Evolutionary conservation across 2,888 invertebrate species (phyloP).

Genomic region (Synergus itoensis): DNA sequence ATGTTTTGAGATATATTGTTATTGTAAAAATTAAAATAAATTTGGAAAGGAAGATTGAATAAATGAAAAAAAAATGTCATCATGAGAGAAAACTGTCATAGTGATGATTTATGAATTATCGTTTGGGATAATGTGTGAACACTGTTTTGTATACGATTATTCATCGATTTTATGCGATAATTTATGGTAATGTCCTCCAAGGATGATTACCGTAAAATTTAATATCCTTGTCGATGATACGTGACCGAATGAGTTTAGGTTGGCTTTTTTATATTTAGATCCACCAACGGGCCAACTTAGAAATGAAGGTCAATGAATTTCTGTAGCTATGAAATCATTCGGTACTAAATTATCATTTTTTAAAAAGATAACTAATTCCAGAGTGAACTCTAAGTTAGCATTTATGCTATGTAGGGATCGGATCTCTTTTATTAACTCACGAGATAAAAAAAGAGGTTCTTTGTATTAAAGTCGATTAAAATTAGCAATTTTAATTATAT

Average conservation of each 20-base stretch:
- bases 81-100: background rate
- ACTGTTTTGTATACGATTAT: constrained; percentile 13
- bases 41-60: background rate
- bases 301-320: background rate
- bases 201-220: constrained; percentile 20
- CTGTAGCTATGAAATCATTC: background rate
- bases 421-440: too few species aligned
- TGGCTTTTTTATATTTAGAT: background rate
- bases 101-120: background rate
- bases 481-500: background rate
- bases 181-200: constrained; percentile 15
- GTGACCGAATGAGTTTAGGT: constrained; percentile 9
- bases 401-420: too few species aligned
- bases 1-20: too few species aligned
- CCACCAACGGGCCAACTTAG: background rate
- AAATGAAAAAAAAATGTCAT: background rate
- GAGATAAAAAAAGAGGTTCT: background rate
- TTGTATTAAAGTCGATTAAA: background rate
- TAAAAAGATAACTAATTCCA: background rate
- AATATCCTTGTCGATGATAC: constrained; percentile 14
- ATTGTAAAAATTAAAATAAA: too few species aligned
- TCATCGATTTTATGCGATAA: constrained; percentile 4
- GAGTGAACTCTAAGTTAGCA: too few species aligned
- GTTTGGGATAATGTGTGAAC: constrained; percentile 3
- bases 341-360: background rate